Base-by-base conservation (phyloP, 2,113 vertebrate genomes). In the Cebus imitator region DNA sequence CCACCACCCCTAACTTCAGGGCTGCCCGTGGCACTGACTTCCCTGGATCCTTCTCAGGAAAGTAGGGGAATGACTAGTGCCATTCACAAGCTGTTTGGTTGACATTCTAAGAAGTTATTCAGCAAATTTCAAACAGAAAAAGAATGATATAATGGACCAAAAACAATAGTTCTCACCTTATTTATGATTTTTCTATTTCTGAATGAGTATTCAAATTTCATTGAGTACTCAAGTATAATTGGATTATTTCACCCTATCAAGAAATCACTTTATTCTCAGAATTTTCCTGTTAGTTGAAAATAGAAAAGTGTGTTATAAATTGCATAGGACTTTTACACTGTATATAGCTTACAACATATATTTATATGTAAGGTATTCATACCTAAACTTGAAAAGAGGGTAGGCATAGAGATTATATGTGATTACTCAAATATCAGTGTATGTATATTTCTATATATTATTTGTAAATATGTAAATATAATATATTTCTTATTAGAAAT, bases 221-320 rank as follows among this genome's bases (percentile, higher is more conserved):
- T 55, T 64, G 27, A 64, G 61, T 64, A 64, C 13, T 68, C 2
- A 35, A 64, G 20, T 78, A 79, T 95, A 88, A 84, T 85, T 87
- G 95, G 21, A 95, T 90, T 94, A 90, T 70, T 87, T 96, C 45
- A 64, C 45, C 35, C 13, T 58, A 72, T 48, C 14, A 94, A 57
- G 66, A 88, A 94, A 89, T 85, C 43, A 37, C 10, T 83, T 90
- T 66, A 48, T 55, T 90, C 84, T 66, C 21, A 90, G 14, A 93
- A 93, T 91, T 58, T 70, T 66, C 25, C 3, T 83, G 23, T 58
- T 84, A 25, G 25, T 85, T 84, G 70, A 94, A 92, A 87, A 96
- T 13, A 80, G 55, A 93, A 92, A 87, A 50, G 35, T 88, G 13
- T 58, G 25, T 55, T 92, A 64, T 82, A 93, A 91, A 72, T 90